Evolutionary conservation across 2,113 vertebrate genomes (phyloP), one percentile per base, ranked within the genome.

Genomic region (Sisor rabdophorus): DNA sequence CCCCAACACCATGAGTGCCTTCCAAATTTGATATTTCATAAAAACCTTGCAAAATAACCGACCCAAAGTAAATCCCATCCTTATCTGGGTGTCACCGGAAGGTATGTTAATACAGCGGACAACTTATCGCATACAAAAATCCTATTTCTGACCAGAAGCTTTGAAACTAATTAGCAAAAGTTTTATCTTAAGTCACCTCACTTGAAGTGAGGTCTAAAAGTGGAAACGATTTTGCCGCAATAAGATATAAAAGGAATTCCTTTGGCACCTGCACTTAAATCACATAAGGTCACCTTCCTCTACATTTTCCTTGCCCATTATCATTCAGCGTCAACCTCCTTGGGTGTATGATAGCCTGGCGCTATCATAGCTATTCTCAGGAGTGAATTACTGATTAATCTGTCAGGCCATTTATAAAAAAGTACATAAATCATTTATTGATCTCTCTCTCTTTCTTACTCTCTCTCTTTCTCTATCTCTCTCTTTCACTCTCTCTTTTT

Each of bases 351-450:
- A n/a, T 60, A 55, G 20, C 58, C 40, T 28, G 48, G 22, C 64
- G 76, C 70, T 56, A 72, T 63, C 61, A 40, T 48, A 52, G 68
- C 71, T 74, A 36, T 69, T 71, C 81, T 76, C 77, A 20, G 71
- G 55, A 81, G 74, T 67, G 71, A 81, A 79, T 81, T 81, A 75
- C 79, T 83, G 75, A 81, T 85, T 81, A 80, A 82, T 70, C 75
- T 84, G 81, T 85, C 77, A 79, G 65, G 68, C 47, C 24, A 65
- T 77, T 64, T 68, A 77, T 79, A 77, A 73, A 78, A 65, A 71
- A 65, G 75, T 28, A 63, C 75, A 76, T 83, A 69, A 78, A 85
- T 84, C 79, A 82, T 83, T 80, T 76, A 85, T 83, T 36, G 82
- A 80, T 81, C 71, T 69, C 24, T 65, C 67, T 78, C 19, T 53